Base-by-base conservation (phyloP, 2,888 invertebrate species). In the Leucophenga montana region DNA sequence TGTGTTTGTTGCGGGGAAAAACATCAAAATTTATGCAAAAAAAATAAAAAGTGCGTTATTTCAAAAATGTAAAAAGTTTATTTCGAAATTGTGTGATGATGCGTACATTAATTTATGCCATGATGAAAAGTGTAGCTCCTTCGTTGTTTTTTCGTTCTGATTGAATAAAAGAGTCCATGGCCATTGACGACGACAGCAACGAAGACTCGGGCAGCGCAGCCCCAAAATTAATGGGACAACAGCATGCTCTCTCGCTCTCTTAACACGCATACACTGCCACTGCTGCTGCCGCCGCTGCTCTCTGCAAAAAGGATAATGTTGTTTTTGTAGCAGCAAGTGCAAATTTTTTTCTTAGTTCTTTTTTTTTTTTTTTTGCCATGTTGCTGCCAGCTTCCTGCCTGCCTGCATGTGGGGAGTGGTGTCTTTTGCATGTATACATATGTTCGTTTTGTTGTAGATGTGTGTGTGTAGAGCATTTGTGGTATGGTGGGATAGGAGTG, bases 281-380 rank as follows among this genome's bases (percentile, higher is more conserved):
- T n/a, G 27, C 27, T 1, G 13, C 5, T 57, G 3, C 16, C n/a
- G 3, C n/a, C n/a, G n/a, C 59, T 33, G 39, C 44, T 16, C 44
- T 16, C 61, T 39, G 16, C 18, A 39, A 39, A 27, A 27, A 27
- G 57, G 57, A 39, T 22, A 39, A 64, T 64, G 48, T 64, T 64
- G 11, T 48, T 46, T 9, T 64, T 64, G 48, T 46, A 48, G 20
- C 20, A 44, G 39, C 62, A 64, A 64, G 77, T 83, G 82, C 83
- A 80, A 83, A 81, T 82, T 75, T 74, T 76, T 74, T 76, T 77
- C 74, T 74, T 77, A 81, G 82, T 75, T 74, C 75, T 74, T 76
- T 77, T 75, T 74, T 77, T 67, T 66, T 61, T 69, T 61, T 61
- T 66, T 56, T 67, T 68, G 73, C 71, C 72, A 72, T 69, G 67